Percentiles rank a stretch among this genome's conserved stretches.
phyloP scores from a whole-genome alignment of 2,888 invertebrate genomes.

The Stegana nigrithorax region DNA sequence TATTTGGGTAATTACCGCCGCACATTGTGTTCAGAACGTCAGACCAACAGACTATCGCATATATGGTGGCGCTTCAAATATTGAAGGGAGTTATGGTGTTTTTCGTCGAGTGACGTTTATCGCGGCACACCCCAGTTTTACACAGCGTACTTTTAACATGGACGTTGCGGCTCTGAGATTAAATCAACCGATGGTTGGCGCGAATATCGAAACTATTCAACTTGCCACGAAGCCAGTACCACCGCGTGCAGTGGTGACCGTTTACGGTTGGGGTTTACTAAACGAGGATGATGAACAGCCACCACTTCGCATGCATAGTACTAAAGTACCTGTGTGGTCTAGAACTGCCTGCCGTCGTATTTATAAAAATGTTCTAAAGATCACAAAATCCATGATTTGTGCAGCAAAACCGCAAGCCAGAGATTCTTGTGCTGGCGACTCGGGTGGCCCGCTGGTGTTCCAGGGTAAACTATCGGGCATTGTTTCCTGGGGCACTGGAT shows the following conservation, averaged over 20 bases:
- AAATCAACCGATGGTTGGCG: constrained; percentile 36
- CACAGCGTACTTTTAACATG: constrained; percentile 47
- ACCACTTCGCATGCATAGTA: constrained; percentile 38
- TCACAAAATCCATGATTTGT: constrained; percentile 59
- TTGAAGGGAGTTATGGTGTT: constrained; percentile 29
- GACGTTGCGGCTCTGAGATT: constrained; percentile 51
- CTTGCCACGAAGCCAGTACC: constrained; percentile 37
- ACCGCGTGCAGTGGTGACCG: constrained; percentile 36
- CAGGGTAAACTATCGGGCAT: constrained; percentile 72
- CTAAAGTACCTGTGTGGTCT: constrained; percentile 41
- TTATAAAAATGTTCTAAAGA: constrained; percentile 34
- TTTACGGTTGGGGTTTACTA: constrained; percentile 50
- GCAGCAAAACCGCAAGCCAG: constrained; percentile 42
- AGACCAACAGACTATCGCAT: constrained; percentile 30
- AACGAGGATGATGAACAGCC: constrained; percentile 29
- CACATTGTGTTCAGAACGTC: constrained; percentile 43
- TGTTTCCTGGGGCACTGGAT: constrained; percentile 71
- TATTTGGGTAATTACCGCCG: constrained; percentile 54
- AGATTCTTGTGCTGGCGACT: constrained; percentile 65
- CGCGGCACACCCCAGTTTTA: constrained; percentile 32
- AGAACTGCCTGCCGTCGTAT: constrained; percentile 28
- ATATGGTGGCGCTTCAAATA: constrained; percentile 41
- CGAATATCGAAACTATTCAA: constrained; percentile 44
- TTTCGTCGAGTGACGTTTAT: constrained; percentile 28
- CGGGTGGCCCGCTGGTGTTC: constrained; percentile 61